Base-by-base conservation (phyloP, 2,888 invertebrate species). In the Ennomos quercinarius region DNA sequence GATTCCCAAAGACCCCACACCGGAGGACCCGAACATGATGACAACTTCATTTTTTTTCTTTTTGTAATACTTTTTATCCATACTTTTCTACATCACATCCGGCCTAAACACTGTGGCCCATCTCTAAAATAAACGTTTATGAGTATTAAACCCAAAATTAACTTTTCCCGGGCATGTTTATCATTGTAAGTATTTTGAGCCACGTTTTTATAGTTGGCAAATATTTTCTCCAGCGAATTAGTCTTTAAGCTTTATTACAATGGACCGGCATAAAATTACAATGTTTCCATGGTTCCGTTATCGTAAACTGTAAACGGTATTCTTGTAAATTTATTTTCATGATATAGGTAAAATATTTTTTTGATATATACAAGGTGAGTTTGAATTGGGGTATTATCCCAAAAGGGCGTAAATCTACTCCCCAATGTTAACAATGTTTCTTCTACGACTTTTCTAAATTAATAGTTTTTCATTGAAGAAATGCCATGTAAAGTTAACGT, bases 221-320 rank as follows among this genome's bases (percentile, higher is more conserved):
- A 78, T 78, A 77, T 78, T 76, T 73, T 70, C 64, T 48, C 44
- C 57, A 61, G 67, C 68, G 70, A 80, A 80, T 78, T 78, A 77
- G 76, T 72, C 72, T 77, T 75, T 71, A 73, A 69, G 68, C 74
- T 73, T 80, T 79, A 80, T 80, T 76, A 70, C 74, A 64, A 68
- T 70, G 71, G 68, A 72, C 74, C 74, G 67, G 72, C 76, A 77
- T 77, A 77, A 82, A 80, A 82, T 81, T 81, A 76, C 64, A 77
- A 76, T 68, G 74, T 80, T 76, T 74, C 27, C 27, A 47, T 63
- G 61, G 67, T 66, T 67, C 61, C 61, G 37, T 53, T 50, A n/a
- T 36, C 10, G 11, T 11, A 35, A 36, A n/a, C 11, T 35, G 10
- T 1, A 37, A 13, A 34, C 27, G 12, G 6, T 27, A 42, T 41